These are phyloP conservation scores for Morus bassanus DNA, from an alignment of 2,797 vertebrate species.

Conservation along the genomic window DNA sequence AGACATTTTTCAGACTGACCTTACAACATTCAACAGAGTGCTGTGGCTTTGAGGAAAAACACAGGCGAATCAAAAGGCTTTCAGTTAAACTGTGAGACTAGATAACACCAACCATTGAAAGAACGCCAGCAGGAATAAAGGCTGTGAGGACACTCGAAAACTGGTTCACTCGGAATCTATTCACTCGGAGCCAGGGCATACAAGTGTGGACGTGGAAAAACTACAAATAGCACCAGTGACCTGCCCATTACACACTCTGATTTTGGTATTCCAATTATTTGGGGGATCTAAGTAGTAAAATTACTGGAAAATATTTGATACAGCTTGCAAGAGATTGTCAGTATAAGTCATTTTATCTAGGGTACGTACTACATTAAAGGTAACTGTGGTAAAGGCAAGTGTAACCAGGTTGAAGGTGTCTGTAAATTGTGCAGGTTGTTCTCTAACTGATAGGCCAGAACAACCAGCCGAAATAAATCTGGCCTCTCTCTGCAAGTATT, in stretches of 20 bases:
- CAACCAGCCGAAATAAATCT: neutral
- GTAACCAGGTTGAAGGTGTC: neutral
- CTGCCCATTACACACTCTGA: accelerated
- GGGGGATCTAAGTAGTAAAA: neutral
- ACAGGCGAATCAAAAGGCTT: accelerated
- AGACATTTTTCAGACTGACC: neutral
- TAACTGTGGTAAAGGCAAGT: neutral
- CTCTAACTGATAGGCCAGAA: neutral
- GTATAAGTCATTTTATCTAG: neutral
- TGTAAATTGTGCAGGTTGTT: neutral
- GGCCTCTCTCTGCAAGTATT: neutral
- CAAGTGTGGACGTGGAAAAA: neutral
- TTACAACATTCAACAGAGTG: neutral
- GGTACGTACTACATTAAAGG: neutral
- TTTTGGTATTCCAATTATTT: neutral
- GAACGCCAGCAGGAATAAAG: neutral
- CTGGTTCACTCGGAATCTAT: neutral
- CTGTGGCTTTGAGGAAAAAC: neutral
- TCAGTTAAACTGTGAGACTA: neutral
- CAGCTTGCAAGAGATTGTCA: neutral
- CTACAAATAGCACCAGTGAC: neutral
- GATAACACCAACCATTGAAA: neutral
- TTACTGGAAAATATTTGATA: neutral
- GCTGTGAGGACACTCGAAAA: neutral
- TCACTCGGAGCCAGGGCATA: neutral